phyloP scores from a whole-genome alignment of 2,113 vertebrate species.

The Numenius arquata region DNA sequence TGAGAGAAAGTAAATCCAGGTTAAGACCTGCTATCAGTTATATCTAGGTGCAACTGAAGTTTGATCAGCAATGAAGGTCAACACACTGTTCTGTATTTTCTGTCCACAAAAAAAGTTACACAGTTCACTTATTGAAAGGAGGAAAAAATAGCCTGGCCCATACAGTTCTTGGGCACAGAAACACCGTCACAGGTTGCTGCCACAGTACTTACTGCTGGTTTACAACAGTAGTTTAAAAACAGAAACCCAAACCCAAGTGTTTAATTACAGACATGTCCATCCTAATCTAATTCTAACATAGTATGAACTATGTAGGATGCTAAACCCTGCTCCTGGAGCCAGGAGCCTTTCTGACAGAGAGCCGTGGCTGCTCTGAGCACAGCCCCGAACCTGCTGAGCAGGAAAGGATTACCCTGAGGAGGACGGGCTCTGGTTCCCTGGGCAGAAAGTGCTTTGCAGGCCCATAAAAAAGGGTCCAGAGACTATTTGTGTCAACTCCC shows the following conservation, averaged over 20 bases:
- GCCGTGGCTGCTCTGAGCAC: background rate
- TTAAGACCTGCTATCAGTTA: constrained; percentile 11
- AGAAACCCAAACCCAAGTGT: constrained; percentile 5
- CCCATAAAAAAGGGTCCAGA: constrained; percentile 21
- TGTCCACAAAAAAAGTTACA: background rate
- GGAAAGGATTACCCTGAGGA: background rate
- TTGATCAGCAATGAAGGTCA: constrained; percentile 29
- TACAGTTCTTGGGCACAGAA: background rate
- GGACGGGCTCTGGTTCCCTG: background rate
- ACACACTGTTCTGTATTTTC: background rate
- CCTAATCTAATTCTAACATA: background rate
- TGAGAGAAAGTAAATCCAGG: constrained; percentile 25
- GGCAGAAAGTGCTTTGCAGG: background rate
- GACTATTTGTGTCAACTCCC: constrained; percentile 44
- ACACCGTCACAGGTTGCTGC: background rate
- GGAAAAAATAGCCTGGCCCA: background rate
- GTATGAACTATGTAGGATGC: background rate
- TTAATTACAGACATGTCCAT: background rate
- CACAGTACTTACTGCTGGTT: background rate
- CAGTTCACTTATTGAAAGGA: background rate
- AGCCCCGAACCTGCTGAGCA: constrained; percentile 7
- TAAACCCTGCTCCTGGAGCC: background rate
- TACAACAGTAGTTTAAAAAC: background rate
- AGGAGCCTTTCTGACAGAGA: background rate
- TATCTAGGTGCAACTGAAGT: background rate